phyloP scores from a whole-genome alignment of 2,113 vertebrate genomes.

The Pedetes capensis region DNA sequence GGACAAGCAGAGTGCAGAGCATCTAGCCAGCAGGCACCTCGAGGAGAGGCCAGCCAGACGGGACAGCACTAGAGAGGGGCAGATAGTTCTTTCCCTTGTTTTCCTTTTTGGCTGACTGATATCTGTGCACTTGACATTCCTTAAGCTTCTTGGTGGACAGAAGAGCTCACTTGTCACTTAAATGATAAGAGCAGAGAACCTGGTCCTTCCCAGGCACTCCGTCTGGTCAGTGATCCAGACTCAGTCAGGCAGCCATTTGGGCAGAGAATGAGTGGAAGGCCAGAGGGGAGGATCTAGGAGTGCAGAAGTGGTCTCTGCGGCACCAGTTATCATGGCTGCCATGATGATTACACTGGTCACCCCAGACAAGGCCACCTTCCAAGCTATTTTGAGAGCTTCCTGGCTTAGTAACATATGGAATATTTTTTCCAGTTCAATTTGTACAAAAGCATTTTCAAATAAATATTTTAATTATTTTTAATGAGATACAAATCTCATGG shows the following conservation, averaged over 20 bases:
- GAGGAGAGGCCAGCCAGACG: fast-evolving
- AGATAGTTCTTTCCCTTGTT: not conserved
- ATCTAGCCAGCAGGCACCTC: not conserved
- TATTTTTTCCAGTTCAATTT: not conserved
- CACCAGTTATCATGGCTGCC: not conserved
- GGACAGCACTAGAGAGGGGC: fast-evolving
- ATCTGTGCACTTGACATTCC: not conserved
- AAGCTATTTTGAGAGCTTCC: not conserved
- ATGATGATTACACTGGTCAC: fast-evolving
- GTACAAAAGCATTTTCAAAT: not conserved
- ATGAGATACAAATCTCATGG: not conserved
- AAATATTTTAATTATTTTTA: not conserved
- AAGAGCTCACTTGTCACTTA: not conserved
- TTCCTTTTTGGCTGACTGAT: not conserved
- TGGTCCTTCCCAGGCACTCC: not conserved
- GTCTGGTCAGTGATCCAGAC: not conserved
- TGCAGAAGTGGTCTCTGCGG: no score
- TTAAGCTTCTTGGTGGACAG: not conserved
- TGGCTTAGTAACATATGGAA: not conserved
- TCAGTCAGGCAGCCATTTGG: not conserved
- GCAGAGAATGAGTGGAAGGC: fast-evolving
- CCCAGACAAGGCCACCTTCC: not conserved
- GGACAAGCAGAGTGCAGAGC: fast-evolving
- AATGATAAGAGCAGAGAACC: not conserved
- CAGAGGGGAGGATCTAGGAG: not conserved